phyloP scores from a whole-genome alignment of 2,888 invertebrate genomes.

The Scaptomyza parva region DNA sequence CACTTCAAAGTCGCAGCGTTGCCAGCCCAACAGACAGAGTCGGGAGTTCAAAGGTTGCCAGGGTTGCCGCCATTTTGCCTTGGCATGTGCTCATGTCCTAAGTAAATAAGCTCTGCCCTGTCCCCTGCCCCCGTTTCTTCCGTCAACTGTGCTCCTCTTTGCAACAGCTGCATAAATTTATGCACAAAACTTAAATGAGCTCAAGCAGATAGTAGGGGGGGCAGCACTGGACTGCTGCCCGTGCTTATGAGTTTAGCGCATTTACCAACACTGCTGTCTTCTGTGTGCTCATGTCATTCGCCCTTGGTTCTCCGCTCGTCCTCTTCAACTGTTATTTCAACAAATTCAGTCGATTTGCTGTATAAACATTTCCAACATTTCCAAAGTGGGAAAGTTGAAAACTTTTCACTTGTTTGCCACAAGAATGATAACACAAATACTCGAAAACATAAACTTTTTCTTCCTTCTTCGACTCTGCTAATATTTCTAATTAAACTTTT shows the following conservation, averaged over 20 bases:
- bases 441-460: constrained; percentile 23
- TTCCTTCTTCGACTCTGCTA: constrained; percentile 35
- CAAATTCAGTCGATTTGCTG: constrained; percentile 84
- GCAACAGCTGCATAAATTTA: constrained; percentile 66
- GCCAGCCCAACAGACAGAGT: constrained; percentile 13
- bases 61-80: constrained; percentile 44
- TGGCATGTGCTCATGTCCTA: constrained; percentile 49
- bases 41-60: constrained; percentile 71
- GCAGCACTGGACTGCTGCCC: constrained; percentile 5
- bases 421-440: constrained; percentile 58
- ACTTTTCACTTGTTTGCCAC: constrained; percentile 41
- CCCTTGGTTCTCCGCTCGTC: constrained; percentile 42
- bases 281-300: constrained; percentile 36
- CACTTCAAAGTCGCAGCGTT: constrained; percentile 45
- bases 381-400: constrained; percentile 17
- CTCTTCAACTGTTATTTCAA: constrained; percentile 80
- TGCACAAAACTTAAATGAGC: constrained; percentile 70
- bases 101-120: constrained; percentile 67
- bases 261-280: constrained; percentile 41
- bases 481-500: constrained; percentile 76
- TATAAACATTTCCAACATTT: constrained; percentile 72
- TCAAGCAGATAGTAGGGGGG: constrained; percentile 38
- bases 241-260: constrained; percentile 75
- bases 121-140: background rate
- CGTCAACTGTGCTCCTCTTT: background rate